Percentiles rank a stretch among this genome's conserved stretches.
phyloP scores from a whole-genome alignment of 2,797 vertebrate species.

The Ataeniobius toweri region DNA sequence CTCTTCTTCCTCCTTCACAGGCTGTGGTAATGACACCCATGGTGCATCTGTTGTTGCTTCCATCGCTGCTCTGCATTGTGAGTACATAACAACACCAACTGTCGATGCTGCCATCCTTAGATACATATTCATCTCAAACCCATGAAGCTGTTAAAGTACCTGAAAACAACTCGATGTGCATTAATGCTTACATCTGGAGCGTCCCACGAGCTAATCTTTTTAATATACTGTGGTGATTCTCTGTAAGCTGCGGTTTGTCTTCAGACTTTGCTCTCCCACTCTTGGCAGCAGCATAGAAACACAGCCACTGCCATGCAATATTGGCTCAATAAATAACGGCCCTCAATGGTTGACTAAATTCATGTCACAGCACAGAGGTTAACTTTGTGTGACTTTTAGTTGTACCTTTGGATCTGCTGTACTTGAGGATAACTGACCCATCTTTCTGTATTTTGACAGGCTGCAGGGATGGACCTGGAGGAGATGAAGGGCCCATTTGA shows the following conservation, averaged over 20 bases:
- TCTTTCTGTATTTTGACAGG: slow-evolving; percentile 59
- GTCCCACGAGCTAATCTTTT: not conserved
- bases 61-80: slow-evolving; percentile 70
- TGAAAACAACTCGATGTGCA: slow-evolving; percentile 20
- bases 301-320: slow-evolving; percentile 16
- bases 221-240: not conserved
- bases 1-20: slow-evolving; percentile 44
- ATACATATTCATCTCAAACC: slow-evolving; percentile 49
- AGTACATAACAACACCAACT: slow-evolving; percentile 61
- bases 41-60: slow-evolving; percentile 73
- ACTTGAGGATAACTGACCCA: slow-evolving; percentile 40
- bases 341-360: slow-evolving; percentile 27
- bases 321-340: slow-evolving; percentile 76
- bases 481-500: slow-evolving; percentile 75
- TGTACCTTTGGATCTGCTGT: slow-evolving; percentile 9
- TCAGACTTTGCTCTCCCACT: slow-evolving; percentile 66
- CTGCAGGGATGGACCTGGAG: slow-evolving; percentile 70
- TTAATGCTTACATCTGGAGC: slow-evolving; percentile 13
- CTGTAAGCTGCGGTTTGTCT: slow-evolving; percentile 4
- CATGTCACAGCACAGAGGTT: slow-evolving; percentile 4
- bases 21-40: slow-evolving; percentile 67
- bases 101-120: slow-evolving; percentile 23
- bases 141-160: slow-evolving; percentile 27
- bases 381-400: slow-evolving; percentile 23
- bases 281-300: slow-evolving; percentile 19